Percentiles rank a stretch among this genome's conserved stretches.
These are phyloP conservation scores for Muscina levida DNA, from an alignment of 2,888 invertebrate species.

Conservation along the genomic window DNA sequence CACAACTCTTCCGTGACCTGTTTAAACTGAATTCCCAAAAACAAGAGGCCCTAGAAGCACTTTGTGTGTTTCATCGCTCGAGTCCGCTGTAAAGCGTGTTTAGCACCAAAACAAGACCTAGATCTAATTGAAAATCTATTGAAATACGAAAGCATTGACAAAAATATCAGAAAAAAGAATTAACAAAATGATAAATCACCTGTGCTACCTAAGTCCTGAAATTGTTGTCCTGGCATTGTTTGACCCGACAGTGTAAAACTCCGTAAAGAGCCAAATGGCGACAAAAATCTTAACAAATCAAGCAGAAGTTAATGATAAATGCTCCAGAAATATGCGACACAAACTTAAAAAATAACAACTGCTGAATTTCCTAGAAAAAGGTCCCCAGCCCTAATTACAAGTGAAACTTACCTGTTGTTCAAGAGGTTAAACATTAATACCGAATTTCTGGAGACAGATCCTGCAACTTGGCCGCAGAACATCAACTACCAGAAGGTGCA, in stretches of 20 bases:
- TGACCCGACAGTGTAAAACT: slow-evolving; percentile 46
- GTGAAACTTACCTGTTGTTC: slow-evolving; percentile 42
- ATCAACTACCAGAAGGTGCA: slow-evolving; percentile 38
- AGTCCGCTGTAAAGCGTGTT: slow-evolving; percentile 22
- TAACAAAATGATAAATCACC: no score
- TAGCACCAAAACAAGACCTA: slow-evolving; percentile 42
- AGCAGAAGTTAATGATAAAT: slow-evolving; percentile 42
- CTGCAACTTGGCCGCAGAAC: slow-evolving; percentile 50
- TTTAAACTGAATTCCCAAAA: slow-evolving; percentile 45
- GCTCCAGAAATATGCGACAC: slow-evolving; percentile 35
- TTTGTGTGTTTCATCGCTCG: slow-evolving; percentile 50
- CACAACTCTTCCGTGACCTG: slow-evolving; percentile 42
- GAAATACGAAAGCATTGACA: slow-evolving; percentile 21
- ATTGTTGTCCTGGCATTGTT: slow-evolving; percentile 37
- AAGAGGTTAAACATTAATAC: slow-evolving; percentile 49
- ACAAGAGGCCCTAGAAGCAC: slow-evolving; percentile 41
- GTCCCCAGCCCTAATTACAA: slow-evolving; percentile 44
- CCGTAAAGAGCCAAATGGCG: slow-evolving; percentile 20
- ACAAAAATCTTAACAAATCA: slow-evolving; percentile 48
- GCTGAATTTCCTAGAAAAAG: slow-evolving; percentile 40
- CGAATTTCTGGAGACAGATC: slow-evolving; percentile 51
- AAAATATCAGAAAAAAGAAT: slow-evolving; percentile 27
- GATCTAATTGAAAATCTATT: slow-evolving; percentile 1
- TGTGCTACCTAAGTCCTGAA: slow-evolving; percentile 44
- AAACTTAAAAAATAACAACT: slow-evolving; percentile 45